Evolutionary conservation across 2,113 vertebrate species (phyloP).

Genomic region (Pipa parva): DNA sequence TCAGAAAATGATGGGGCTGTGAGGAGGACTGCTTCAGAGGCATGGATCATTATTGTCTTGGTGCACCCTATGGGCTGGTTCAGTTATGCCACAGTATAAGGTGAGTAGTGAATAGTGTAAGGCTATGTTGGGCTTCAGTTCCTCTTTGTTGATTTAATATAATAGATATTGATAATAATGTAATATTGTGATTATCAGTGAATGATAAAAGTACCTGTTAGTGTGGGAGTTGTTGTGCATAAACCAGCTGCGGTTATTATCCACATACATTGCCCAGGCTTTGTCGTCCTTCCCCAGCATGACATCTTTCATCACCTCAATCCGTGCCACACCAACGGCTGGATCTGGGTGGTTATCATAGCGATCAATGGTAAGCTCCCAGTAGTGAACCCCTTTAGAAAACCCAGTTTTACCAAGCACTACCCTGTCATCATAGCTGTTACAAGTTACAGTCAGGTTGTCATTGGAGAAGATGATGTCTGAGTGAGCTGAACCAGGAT

Average conservation of each 20-base stretch:
- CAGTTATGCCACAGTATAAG: too few relatives aligned
- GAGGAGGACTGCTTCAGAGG: too few relatives aligned
- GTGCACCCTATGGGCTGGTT: too few relatives aligned
- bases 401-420: conserved; percentile 89
- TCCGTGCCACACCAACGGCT: conserved; percentile 86
- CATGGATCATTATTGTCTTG: too few relatives aligned
- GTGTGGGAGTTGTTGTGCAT: conserved; percentile 99
- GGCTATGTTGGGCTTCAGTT: too few relatives aligned
- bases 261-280: conserved; percentile 98
- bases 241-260: conserved; percentile 99
- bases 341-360: conserved; percentile 98
- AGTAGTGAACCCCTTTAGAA: conserved; percentile 94
- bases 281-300: conserved; percentile 99
- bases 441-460: conserved; percentile 97
- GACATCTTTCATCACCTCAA: conserved; percentile 89
- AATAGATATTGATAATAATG: too few relatives aligned
- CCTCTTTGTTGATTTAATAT: too few relatives aligned
- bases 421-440: conserved; percentile 95
- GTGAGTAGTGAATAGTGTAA: too few relatives aligned
- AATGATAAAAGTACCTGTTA: conserved; percentile 78
- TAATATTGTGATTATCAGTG: too few relatives aligned
- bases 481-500: conserved; percentile 83
- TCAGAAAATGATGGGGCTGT: too few relatives aligned
- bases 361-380: conserved; percentile 92
- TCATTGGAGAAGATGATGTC: conserved; percentile 97